Evolutionary conservation across 2,113 vertebrate genomes (phyloP).

Genomic region (Gadus chalcogrammus): DNA sequence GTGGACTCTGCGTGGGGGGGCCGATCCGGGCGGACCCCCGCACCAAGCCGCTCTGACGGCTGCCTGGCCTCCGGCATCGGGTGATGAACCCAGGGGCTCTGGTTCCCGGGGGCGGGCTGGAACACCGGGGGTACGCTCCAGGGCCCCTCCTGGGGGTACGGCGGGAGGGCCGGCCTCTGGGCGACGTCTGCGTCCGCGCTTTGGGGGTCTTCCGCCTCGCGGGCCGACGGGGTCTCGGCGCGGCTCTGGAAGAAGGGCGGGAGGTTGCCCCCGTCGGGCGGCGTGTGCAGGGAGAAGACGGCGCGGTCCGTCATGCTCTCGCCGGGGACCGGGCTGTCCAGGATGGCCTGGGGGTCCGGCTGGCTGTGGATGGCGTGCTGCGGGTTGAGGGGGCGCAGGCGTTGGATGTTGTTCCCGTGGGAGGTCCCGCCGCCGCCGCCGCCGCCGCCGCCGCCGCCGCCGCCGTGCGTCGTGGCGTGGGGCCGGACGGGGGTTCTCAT

Average conservation of each 20-base stretch:
- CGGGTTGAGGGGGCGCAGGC: no score
- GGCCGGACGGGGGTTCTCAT: slow-evolving; percentile 21
- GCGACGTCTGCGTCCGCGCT: not conserved
- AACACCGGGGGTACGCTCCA: not conserved
- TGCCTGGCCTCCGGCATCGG: no score
- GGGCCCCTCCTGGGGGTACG: slow-evolving; percentile 5
- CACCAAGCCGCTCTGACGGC: no score
- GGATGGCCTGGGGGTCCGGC: slow-evolving; percentile 11
- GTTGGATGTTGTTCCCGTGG: no score
- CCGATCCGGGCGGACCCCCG: no score
- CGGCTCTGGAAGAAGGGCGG: not conserved
- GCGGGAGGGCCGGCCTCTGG: not conserved
- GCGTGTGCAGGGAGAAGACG: slow-evolving; percentile 30
- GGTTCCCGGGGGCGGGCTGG: no score
- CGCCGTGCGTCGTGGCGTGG: slow-evolving; percentile 29
- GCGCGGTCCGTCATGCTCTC: slow-evolving; percentile 8
- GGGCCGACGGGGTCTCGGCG: slow-evolving; percentile 2
- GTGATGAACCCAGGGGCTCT: no score
- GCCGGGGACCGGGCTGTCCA: slow-evolving; percentile 12
- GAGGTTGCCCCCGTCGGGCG: slow-evolving; percentile 7
- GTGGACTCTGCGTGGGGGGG: no score
- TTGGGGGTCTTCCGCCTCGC: slow-evolving; percentile 11
- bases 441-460: no score
- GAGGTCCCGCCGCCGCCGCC: no score
- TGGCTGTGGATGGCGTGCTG: slow-evolving; percentile 8